Percentiles rank a stretch among this genome's conserved stretches.
Evolutionary conservation across 2,888 invertebrate genomes (phyloP).

Genomic region (Caenorhabditis wallacei): DNA sequence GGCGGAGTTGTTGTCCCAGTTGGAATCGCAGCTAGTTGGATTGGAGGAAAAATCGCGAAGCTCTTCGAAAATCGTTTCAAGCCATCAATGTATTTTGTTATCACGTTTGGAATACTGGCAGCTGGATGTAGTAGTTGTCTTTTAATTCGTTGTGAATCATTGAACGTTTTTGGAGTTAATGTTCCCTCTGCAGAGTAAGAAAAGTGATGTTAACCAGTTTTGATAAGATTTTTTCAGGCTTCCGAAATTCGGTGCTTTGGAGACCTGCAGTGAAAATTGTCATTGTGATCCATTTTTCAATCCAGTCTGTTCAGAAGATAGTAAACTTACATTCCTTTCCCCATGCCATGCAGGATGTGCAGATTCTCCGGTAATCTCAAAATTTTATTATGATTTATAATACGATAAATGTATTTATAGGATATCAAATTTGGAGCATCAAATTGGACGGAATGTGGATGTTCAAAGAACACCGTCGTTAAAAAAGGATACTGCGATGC

Average conservation of each 20-base stretch:
- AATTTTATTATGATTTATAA: neutral
- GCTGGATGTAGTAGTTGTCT: slow-evolving; percentile 57
- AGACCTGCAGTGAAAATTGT: slow-evolving; percentile 65
- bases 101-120: slow-evolving; percentile 30
- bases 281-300: slow-evolving; percentile 73
- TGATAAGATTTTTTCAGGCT: slow-evolving; percentile 26
- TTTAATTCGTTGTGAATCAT: slow-evolving; percentile 52
- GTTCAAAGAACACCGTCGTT: slow-evolving; percentile 46
- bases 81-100: slow-evolving; percentile 57
- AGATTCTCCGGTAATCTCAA: slow-evolving; percentile 34
- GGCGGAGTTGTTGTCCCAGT: slow-evolving; percentile 75
- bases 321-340: slow-evolving; percentile 68
- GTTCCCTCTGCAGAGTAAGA: slow-evolving; percentile 23
- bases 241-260: slow-evolving; percentile 39
- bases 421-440: slow-evolving; percentile 42
- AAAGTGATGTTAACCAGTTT: neutral
- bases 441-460: slow-evolving; percentile 55
- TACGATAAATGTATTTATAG: slow-evolving; percentile 18
- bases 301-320: slow-evolving; percentile 70
- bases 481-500: slow-evolving; percentile 57
- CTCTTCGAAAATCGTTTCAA: slow-evolving; percentile 54
- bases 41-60: slow-evolving; percentile 67
- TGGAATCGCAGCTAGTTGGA: slow-evolving; percentile 68
- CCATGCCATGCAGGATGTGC: slow-evolving; percentile 74
- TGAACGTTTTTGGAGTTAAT: slow-evolving; percentile 50